Percentiles rank a stretch among this genome's conserved stretches.
Conservation (phyloP, 2,888 invertebrate genomes). For the Caenorhabditis sp. region DNA sequence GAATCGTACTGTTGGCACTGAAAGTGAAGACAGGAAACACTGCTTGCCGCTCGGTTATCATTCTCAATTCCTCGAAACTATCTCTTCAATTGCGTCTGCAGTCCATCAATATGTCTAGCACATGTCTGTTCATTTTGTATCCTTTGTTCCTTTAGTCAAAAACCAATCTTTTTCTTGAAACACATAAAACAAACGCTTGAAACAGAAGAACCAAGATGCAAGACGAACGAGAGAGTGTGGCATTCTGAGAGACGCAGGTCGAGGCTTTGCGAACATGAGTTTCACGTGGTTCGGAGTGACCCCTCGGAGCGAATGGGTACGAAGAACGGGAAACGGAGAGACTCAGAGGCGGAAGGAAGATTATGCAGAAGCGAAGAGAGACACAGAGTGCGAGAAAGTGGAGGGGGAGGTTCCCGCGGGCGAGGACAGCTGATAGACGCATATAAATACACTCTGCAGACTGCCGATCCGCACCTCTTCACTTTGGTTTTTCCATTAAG, state of each 20-base stretch:
- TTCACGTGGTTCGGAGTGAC: conserved; percentile 52
- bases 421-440: conserved; percentile 52
- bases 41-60: neutral
- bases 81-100: neutral
- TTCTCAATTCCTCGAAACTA: neutral
- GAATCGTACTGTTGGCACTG: no score
- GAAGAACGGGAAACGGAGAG: conserved; percentile 48
- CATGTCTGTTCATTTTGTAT: conserved; percentile 39
- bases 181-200: conserved; percentile 25
- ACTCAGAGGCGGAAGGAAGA: conserved; percentile 11
- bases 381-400: conserved; percentile 26
- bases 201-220: conserved; percentile 15
- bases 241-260: conserved; percentile 14
- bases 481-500: conserved; percentile 4
- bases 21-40: no score
- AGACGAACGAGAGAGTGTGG: conserved; percentile 13
- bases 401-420: conserved; percentile 49
- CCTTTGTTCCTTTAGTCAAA: conserved; percentile 27
- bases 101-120: conserved; percentile 17
- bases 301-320: conserved; percentile 35
- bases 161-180: conserved; percentile 21
- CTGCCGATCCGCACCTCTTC: neutral
- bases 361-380: conserved; percentile 2
- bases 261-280: conserved; percentile 25
- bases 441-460: conserved; percentile 50